Percentiles rank a stretch among this genome's conserved stretches.
Conservation (phyloP, 2,888 invertebrate species). For the Zygaena filipendulae region DNA sequence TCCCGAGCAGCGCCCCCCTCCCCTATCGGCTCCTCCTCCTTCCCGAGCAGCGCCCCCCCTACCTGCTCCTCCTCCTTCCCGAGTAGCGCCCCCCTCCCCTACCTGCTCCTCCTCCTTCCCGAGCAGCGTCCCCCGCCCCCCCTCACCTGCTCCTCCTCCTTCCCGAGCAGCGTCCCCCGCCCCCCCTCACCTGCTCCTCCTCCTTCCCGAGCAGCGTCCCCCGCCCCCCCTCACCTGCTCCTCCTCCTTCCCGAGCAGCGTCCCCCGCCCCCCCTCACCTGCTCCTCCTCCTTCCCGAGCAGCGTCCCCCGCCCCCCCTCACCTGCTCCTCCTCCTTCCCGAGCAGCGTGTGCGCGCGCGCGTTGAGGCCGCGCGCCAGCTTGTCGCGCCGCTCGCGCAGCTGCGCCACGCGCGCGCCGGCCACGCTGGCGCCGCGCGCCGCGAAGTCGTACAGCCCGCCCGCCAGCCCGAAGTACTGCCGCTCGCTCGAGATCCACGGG, state of each 20-base stretch:
- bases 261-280: no score
- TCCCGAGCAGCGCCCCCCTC: no score
- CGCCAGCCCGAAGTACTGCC: conserved; percentile 78
- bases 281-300: conserved; percentile 87
- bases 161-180: conserved; percentile 82
- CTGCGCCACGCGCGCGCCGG: conserved; percentile 62
- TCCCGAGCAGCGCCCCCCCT: no score
- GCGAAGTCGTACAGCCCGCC: conserved; percentile 78
- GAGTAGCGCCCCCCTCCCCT: conserved; percentile 72
- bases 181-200: conserved; percentile 86
- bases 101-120: no score
- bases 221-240: no score
- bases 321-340: conserved; percentile 88
- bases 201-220: conserved; percentile 86
- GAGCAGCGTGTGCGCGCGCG: conserved; percentile 87
- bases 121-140: no score
- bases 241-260: conserved; percentile 86
- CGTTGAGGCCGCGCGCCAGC: conserved; percentile 68
- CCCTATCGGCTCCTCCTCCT: no score
- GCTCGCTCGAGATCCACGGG: conserved; percentile 83
- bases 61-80: conserved; percentile 84
- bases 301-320: no score
- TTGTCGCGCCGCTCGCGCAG: conserved; percentile 70
- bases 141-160: conserved; percentile 86
- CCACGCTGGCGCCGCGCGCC: conserved; percentile 67